These are phyloP conservation scores for Xerus inauris DNA, from an alignment of 2,113 vertebrate genomes.

Conservation along the genomic window DNA sequence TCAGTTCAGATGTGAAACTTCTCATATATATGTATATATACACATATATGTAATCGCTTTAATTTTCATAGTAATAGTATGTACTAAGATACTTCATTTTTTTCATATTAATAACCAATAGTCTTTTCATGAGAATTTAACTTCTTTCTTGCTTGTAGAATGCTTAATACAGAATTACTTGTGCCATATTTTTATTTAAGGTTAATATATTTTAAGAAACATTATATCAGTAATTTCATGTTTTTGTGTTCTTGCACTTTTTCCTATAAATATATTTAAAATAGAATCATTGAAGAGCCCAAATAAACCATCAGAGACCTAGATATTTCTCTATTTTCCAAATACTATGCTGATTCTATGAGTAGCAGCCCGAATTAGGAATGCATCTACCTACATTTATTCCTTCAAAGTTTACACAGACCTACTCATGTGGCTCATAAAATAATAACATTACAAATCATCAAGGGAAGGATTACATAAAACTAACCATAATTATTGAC, in stretches of 20 bases:
- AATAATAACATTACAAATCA: background rate
- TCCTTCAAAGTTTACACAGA: background rate
- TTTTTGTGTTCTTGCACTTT: background rate
- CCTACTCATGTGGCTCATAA: background rate
- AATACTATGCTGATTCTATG: background rate
- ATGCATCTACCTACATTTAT: background rate
- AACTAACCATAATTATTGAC: constrained; percentile 37
- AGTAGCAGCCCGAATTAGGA: background rate
- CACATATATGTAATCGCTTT: background rate
- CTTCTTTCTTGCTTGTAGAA: background rate
- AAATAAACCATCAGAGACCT: background rate
- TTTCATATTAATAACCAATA: background rate
- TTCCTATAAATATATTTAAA: background rate
- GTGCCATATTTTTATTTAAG: background rate
- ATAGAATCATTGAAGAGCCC: background rate
- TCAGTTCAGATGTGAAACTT: background rate
- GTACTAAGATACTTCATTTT: background rate
- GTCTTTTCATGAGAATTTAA: background rate
- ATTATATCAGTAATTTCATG: background rate
- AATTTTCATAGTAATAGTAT: background rate
- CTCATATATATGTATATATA: background rate
- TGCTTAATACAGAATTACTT: background rate
- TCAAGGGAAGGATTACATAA: background rate
- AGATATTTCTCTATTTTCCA: background rate
- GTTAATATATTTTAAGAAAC: background rate